Evolutionary conservation across 2,888 invertebrate genomes (phyloP), one percentile per base, ranked within the genome.

Genomic region (Parascotia fuliginaria): DNA sequence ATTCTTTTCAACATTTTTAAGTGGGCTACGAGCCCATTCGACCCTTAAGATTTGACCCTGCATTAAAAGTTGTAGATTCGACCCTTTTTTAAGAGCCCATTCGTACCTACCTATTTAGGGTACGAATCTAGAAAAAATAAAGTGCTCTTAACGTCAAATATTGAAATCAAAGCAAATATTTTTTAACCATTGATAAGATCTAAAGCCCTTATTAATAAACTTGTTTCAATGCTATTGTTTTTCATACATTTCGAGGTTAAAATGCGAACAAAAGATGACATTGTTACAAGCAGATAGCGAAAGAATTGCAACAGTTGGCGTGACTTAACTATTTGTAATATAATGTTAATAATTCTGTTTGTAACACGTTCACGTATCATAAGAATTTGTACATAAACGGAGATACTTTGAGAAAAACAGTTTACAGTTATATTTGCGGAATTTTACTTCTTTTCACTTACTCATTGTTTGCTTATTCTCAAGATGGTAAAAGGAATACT

Each of bases 261-360:
- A 40, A 64, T 33, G 41, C 59, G 58, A 70, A 71, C 64, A 69
- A 67, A 76, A 50, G 60, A 60, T 58, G 60, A 65, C 58, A 68
- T 64, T 59, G 55, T 68, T 68, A 53, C 47, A 59, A 62, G 48
- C 43, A 63, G 50, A 68, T 65, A 65, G 56, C 56, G 55, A 54
- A 46, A 53, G 50, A 44, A 66, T 81, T 81, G 70, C 77, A 55
- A 77, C 73, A 79, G 53, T 48, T 61, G 52, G 68, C 82, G 81
- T 85, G 85, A 77, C 75, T 62, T 39, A 55, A 53, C 65, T 63
- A 76, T 87, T 87, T 77, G 81, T 75, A 55, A 60, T 46, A 54
- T 60, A 70, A 65, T 66, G 84, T 80, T 86, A 87, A 86, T 73
- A 75, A 79, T 79, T 81, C 47, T 84, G 82, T 86, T 86, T 85